Conservation (phyloP, 2,113 vertebrate species). For the Vidua chalybeata region DNA sequence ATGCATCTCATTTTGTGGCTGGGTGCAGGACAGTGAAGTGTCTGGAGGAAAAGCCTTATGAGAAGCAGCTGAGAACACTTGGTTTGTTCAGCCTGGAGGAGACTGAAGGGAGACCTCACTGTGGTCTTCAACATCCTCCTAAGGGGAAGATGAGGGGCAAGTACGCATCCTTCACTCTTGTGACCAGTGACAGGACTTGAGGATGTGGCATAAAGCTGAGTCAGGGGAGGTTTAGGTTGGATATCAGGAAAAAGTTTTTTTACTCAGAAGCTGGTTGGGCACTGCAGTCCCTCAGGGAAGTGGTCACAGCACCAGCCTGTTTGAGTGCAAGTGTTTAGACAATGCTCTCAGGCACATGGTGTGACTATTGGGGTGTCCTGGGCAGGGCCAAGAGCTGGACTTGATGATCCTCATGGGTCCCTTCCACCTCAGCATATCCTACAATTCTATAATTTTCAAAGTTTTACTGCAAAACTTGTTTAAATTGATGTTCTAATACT, state of each 20-base stretch:
- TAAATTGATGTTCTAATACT: background rate
- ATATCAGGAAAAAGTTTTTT: background rate
- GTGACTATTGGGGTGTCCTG: background rate
- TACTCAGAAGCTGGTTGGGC: background rate
- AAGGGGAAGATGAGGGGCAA: no score
- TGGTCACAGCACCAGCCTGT: background rate
- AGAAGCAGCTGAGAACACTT: background rate
- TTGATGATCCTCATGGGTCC: accelerated
- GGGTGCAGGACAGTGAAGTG: background rate
- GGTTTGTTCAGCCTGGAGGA: background rate
- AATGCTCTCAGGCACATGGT: no score
- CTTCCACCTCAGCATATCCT: background rate
- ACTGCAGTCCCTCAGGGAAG: background rate
- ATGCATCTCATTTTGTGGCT: background rate
- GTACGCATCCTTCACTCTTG: background rate
- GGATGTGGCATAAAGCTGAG: background rate
- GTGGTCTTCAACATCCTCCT: background rate
- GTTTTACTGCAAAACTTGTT: background rate
- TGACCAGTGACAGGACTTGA: background rate
- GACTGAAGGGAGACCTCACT: background rate
- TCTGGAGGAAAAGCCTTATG: background rate
- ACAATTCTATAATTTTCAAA: background rate
- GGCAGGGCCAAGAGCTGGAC: background rate
- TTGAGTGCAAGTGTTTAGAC: background rate
- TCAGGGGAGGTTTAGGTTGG: background rate